Conservation (phyloP, 2,888 invertebrate genomes). For the Leptinotarsa tumamoca region DNA sequence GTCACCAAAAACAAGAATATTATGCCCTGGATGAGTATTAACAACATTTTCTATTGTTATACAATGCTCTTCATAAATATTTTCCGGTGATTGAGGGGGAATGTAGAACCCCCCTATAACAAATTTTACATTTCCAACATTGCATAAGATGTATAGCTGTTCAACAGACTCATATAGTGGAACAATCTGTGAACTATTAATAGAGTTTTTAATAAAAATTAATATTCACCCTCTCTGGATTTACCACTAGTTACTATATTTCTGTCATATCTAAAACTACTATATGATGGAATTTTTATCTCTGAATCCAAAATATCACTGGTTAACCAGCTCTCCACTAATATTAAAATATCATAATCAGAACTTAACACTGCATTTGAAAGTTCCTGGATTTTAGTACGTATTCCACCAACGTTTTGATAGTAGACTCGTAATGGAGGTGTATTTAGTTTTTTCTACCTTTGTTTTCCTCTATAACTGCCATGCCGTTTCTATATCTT, state of each 20-base stretch:
- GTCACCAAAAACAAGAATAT: no score
- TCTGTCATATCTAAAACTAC: conserved; percentile 13
- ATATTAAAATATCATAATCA: conserved; percentile 17
- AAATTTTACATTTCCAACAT: conserved; percentile 13
- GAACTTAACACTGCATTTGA: conserved; percentile 4
- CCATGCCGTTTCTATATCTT: background rate
- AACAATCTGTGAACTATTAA: background rate
- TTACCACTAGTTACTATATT: background rate
- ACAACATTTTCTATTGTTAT: conserved; percentile 5
- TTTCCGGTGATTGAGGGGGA: conserved; percentile 19
- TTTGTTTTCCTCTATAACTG: background rate
- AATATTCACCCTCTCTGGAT: no score
- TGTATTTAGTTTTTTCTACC: background rate
- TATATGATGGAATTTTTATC: conserved; percentile 7
- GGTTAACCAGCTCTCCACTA: conserved; percentile 13
- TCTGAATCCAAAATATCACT: conserved; percentile 4
- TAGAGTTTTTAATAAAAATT: background rate
- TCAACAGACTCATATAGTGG: conserved; percentile 13
- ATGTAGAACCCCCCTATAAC: conserved; percentile 16
- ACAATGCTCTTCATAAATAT: conserved; percentile 15
- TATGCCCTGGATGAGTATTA: no score
- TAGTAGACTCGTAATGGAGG: conserved; percentile 8
- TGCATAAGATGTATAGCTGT: conserved; percentile 4
- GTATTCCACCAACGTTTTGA: conserved; percentile 21
- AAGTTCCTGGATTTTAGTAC: conserved; percentile 16